These are phyloP conservation scores for Liasis olivaceus DNA, from an alignment of 2,797 vertebrate genomes.

Conservation along the genomic window DNA sequence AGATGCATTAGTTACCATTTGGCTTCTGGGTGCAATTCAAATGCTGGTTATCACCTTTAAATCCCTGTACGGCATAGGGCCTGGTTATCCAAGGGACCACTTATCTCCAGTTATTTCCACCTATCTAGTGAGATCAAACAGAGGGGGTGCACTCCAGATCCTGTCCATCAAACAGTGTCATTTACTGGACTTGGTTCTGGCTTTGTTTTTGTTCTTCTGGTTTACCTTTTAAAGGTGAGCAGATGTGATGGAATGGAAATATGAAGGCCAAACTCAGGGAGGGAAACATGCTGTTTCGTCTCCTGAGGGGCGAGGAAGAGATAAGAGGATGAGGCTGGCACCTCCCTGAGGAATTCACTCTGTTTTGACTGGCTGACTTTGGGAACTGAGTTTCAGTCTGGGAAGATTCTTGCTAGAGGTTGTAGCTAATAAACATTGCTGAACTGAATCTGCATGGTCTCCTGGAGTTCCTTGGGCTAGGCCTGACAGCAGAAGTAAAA, in stretches of 20 bases:
- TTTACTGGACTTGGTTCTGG: neutral
- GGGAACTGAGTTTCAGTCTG: too few relatives aligned
- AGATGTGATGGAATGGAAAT: too few relatives aligned
- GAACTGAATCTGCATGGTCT: too few relatives aligned
- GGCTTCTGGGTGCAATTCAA: neutral
- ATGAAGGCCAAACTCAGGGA: too few relatives aligned
- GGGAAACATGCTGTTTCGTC: too few relatives aligned
- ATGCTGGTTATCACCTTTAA: neutral
- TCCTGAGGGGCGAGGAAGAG: too few relatives aligned
- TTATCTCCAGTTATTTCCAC: neutral
- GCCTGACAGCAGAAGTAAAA: neutral
- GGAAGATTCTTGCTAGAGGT: too few relatives aligned
- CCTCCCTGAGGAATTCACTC: too few relatives aligned
- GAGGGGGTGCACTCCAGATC: neutral
- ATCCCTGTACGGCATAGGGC: neutral
- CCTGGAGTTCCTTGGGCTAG: too few relatives aligned
- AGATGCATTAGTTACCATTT: neutral
- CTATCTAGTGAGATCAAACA: neutral
- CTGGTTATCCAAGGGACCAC: neutral
- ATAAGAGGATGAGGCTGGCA: too few relatives aligned
- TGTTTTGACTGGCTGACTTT: too few relatives aligned
- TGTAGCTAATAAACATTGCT: too few relatives aligned
- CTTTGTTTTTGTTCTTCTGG: neutral
- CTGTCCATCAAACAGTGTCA: neutral
- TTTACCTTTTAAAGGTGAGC: neutral